Conservation (phyloP, 2,113 vertebrate genomes). For the Protobothrops flavoviridis region DNA sequence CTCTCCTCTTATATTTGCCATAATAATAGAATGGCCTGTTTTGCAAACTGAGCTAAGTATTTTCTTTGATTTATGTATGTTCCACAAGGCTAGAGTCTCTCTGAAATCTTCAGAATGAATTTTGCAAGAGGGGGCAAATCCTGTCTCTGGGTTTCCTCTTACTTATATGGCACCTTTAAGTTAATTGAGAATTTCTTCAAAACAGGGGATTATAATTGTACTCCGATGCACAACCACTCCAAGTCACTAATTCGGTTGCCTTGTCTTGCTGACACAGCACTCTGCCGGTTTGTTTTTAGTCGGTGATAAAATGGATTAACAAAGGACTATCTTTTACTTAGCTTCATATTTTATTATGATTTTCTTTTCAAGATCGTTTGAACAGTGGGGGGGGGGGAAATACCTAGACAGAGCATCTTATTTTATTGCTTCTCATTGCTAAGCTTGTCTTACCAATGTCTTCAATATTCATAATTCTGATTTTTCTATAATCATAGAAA, state of each 20-base stretch:
- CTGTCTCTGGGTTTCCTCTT: slow-evolving; percentile 21
- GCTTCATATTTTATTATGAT: slow-evolving; percentile 72
- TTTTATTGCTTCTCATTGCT: slow-evolving; percentile 54
- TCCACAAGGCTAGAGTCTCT: slow-evolving; percentile 11
- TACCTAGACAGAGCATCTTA: slow-evolving; percentile 52
- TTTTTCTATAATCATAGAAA: background rate
- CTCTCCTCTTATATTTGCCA: slow-evolving; percentile 18
- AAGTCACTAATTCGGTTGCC: slow-evolving; percentile 50
- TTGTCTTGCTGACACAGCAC: slow-evolving; percentile 62
- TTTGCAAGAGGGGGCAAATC: slow-evolving; percentile 30
- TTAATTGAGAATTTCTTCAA: slow-evolving; percentile 32
- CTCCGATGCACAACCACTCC: slow-evolving; percentile 51
- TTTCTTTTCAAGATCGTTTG: slow-evolving; percentile 65
- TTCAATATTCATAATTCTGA: slow-evolving; percentile 39
- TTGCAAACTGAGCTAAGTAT: slow-evolving; percentile 15
- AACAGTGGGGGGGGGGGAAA: slow-evolving; percentile 41
- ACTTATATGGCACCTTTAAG: background rate
- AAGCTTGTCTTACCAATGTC: slow-evolving; percentile 47
- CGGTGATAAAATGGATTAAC: slow-evolving; percentile 54
- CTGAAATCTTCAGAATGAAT: slow-evolving; percentile 21
- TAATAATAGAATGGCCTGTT: slow-evolving; percentile 9
- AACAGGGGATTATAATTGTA: slow-evolving; percentile 32
- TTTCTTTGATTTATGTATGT: slow-evolving; percentile 39
- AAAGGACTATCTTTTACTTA: slow-evolving; percentile 68
- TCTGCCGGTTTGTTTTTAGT: slow-evolving; percentile 51